Conservation (phyloP, 2,888 invertebrate genomes). For the Anticlea derivata region DNA sequence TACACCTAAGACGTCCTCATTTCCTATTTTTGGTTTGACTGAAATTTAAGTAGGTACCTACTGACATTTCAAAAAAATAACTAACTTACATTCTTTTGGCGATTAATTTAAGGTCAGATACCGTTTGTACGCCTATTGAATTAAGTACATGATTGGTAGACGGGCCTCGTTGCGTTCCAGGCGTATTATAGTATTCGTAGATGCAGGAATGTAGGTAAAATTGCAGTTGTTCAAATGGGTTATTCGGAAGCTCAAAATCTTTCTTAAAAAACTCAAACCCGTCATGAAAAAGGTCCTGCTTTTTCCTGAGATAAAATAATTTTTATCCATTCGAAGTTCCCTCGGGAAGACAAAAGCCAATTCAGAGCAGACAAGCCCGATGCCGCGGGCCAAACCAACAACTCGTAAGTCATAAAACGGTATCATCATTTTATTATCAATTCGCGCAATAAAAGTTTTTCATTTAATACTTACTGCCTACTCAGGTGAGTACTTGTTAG, state of each 20-base stretch:
- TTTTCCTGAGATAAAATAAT: slow-evolving; percentile 20
- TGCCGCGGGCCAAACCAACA: slow-evolving; percentile 14
- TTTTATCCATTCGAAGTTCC: slow-evolving; percentile 16
- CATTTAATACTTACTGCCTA: slow-evolving; percentile 14
- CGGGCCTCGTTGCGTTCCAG: background rate
- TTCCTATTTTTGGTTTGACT: background rate
- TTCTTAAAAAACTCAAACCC: slow-evolving; percentile 3
- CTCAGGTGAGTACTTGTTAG: background rate
- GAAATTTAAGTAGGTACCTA: too few species aligned
- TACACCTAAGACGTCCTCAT: too few species aligned
- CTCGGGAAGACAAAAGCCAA: slow-evolving; percentile 19
- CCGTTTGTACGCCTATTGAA: background rate
- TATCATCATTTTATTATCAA: slow-evolving; percentile 15
- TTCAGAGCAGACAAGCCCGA: slow-evolving; percentile 20
- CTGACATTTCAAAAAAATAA: too few species aligned
- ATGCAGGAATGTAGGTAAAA: background rate
- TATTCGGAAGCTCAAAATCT: background rate
- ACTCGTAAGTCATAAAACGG: slow-evolving; percentile 12
- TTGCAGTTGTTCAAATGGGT: background rate
- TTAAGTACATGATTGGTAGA: background rate
- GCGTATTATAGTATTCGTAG: background rate
- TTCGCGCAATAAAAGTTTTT: slow-evolving; percentile 27
- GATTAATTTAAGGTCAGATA: background rate
- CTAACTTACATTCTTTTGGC: background rate
- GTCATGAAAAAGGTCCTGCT: slow-evolving; percentile 6